Evolutionary conservation across 2,888 invertebrate genomes (phyloP).

Genomic region (Netelia melanura): DNA sequence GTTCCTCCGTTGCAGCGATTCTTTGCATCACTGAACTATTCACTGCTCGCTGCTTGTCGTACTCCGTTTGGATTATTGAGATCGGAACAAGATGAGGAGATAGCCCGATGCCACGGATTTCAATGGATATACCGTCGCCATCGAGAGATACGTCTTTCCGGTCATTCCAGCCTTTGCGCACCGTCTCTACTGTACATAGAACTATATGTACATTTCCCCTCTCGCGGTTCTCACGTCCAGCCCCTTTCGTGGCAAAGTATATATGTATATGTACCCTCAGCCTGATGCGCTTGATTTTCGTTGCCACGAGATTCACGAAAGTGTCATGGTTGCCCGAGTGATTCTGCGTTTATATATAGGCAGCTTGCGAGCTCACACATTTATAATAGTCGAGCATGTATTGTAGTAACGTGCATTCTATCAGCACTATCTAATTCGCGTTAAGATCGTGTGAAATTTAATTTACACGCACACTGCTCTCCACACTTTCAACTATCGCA

Average conservation of each 20-base stretch:
- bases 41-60: slow-evolving; percentile 40
- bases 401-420: not conserved
- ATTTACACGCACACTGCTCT: not conserved
- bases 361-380: not conserved
- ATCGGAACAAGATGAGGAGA: slow-evolving; percentile 21
- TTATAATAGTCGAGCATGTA: not conserved
- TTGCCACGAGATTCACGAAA: slow-evolving; percentile 41
- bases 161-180: slow-evolving; percentile 35
- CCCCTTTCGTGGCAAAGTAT: slow-evolving; percentile 9
- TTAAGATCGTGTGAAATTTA: not conserved
- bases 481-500: not conserved
- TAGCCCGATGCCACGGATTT: slow-evolving; percentile 47
- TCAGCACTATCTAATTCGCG: not conserved
- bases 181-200: slow-evolving; percentile 25
- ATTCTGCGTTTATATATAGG: slow-evolving; percentile 1
- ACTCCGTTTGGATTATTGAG: slow-evolving; percentile 9
- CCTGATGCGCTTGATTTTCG: slow-evolving; percentile 36
- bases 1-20: slow-evolving; percentile 37
- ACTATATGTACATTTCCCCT: slow-evolving; percentile 25
- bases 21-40: slow-evolving; percentile 52
- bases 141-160: slow-evolving; percentile 24
- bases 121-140: slow-evolving; percentile 51
- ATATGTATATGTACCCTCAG: slow-evolving; percentile 6
- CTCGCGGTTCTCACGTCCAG: not conserved
- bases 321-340: slow-evolving; percentile 4